A percentile compares a stretch with the other conserved stretches of the same genome.
Evolutionary conservation across 2,888 invertebrate genomes (phyloP).

Genomic region (Leptopilina drosophilae): DNA sequence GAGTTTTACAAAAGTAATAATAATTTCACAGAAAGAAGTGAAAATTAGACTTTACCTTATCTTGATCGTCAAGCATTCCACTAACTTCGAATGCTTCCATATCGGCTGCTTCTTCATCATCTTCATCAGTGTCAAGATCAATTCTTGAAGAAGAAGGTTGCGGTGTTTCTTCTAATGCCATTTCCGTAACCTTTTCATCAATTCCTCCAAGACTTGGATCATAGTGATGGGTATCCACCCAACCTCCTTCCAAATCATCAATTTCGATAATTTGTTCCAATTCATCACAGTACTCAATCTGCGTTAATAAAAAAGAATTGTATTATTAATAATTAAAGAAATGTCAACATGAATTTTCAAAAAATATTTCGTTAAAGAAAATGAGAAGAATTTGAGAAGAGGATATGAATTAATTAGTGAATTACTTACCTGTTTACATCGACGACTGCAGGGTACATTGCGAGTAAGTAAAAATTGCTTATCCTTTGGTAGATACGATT

Average conservation of each 20-base stretch:
- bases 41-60: slow-evolving; percentile 81
- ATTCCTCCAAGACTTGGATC: slow-evolving; percentile 82
- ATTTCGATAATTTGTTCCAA: slow-evolving; percentile 95
- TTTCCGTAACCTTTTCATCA: slow-evolving; percentile 90
- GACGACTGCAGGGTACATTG: slow-evolving; percentile 97
- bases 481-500: slow-evolving; percentile 93
- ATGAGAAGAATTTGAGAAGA: too few species aligned
- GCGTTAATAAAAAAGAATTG: slow-evolving; percentile 52
- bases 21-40: not conserved
- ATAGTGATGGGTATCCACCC: slow-evolving; percentile 99
- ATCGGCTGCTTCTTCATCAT: slow-evolving; percentile 95
- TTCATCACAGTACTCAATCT: slow-evolving; percentile 94
- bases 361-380: too few species aligned
- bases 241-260: slow-evolving; percentile 92
- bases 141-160: slow-evolving; percentile 68
- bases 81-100: slow-evolving; percentile 99
- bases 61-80: slow-evolving; percentile 94
- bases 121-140: slow-evolving; percentile 84
- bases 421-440: slow-evolving; percentile 91
- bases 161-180: slow-evolving; percentile 87
- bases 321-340: slow-evolving; percentile 44
- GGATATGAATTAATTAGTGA: too few species aligned
- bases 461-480: slow-evolving; percentile 98
- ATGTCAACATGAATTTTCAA: too few species aligned
- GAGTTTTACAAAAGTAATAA: not conserved